phyloP scores from a whole-genome alignment of 2,797 vertebrate species.

The Acanthurus tractus region DNA sequence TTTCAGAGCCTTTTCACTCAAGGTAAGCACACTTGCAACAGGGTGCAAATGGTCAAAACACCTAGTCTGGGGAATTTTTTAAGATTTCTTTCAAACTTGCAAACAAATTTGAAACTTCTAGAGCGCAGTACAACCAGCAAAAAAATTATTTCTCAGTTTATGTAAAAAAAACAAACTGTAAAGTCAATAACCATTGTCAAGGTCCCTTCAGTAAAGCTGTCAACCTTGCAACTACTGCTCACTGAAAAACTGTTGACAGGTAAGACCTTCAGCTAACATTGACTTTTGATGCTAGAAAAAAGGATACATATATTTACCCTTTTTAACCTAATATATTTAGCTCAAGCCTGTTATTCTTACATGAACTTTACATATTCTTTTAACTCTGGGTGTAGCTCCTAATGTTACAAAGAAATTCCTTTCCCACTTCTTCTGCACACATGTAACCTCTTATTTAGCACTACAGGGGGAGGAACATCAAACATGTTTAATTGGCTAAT shows the following conservation, averaged over 20 bases:
- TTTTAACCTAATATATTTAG: no score
- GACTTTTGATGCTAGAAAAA: no score
- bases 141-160: neutral
- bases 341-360: no score
- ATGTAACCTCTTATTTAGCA: conserved; percentile 43
- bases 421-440: conserved; percentile 30
- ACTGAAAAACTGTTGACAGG: neutral
- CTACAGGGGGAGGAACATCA: conserved; percentile 62
- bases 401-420: neutral
- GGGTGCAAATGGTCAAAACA: conserved; percentile 27
- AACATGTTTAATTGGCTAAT: conserved; percentile 78
- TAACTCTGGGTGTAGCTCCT: neutral
- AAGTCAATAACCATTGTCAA: no score
- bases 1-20: conserved; percentile 32
- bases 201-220: neutral
- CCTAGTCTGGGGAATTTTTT: conserved; percentile 17
- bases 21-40: conserved; percentile 21
- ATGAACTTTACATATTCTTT: neutral
- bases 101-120: neutral
- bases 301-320: no score
- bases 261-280: neutral
- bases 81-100: conserved; percentile 14
- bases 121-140: neutral
- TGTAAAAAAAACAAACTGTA: no score
- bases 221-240: neutral